A percentile compares a stretch with the other conserved stretches of the same genome.
Evolutionary conservation across 2,113 vertebrate species (phyloP).

Genomic region (Brachyistius frenatus): DNA sequence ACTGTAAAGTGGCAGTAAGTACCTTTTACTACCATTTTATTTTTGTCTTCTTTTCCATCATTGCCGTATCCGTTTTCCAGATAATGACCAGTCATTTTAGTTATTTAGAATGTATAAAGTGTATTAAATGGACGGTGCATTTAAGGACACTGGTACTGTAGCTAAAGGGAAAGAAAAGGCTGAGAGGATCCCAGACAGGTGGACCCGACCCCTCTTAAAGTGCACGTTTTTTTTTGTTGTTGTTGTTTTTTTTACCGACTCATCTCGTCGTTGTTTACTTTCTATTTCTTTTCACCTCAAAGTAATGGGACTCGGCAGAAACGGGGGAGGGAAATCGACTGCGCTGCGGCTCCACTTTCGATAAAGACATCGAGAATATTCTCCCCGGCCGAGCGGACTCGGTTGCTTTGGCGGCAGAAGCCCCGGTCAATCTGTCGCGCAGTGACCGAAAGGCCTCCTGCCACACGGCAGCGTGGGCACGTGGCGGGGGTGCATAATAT

Average conservation of each 20-base stretch:
- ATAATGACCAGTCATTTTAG: neutral
- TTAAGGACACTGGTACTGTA: neutral
- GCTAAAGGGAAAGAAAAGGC: neutral
- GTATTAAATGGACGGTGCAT: neutral
- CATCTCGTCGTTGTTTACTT: neutral
- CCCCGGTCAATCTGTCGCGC: conserved; percentile 29
- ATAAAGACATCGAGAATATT: conserved; percentile 37
- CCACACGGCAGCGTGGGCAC: conserved; percentile 36
- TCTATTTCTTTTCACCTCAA: neutral
- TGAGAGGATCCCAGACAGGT: conserved; percentile 2
- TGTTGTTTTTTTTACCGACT: neutral
- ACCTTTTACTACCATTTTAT: too few relatives aligned
- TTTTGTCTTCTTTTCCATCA: neutral
- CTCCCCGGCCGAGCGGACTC: conserved; percentile 22
- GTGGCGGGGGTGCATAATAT: conserved; percentile 42
- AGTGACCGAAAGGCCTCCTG: conserved; percentile 46
- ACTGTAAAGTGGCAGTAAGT: too few relatives aligned
- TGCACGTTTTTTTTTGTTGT: neutral
- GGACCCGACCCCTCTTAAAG: conserved; percentile 12
- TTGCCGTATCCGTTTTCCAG: accelerated
- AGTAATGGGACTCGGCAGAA: neutral
- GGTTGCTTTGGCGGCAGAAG: conserved; percentile 21
- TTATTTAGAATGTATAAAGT: neutral
- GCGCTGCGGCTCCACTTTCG: conserved; percentile 29
- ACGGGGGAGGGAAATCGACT: neutral